A percentile compares a stretch with the other conserved stretches of the same genome.
These are phyloP conservation scores for Siphonodentalium dalli DNA, from an alignment of 2,888 invertebrate species.

Conservation along the genomic window DNA sequence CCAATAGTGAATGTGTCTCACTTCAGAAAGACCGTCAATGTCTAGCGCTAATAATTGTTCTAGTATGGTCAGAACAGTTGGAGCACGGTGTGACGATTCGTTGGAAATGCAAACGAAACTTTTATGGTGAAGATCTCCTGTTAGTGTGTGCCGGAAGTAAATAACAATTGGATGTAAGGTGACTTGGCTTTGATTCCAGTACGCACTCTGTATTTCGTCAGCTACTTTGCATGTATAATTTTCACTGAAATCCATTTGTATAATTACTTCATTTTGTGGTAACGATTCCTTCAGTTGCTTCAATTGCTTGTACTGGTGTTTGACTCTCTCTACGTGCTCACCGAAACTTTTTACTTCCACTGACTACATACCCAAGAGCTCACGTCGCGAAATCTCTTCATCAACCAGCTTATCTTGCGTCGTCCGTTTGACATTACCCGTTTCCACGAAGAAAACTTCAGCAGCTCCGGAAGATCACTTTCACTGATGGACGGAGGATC, in stretches of 20 bases:
- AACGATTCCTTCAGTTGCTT: conserved; percentile 18
- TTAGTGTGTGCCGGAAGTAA: conserved; percentile 8
- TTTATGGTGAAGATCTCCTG: conserved; percentile 16
- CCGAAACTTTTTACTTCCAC: conserved; percentile 9
- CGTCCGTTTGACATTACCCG: conserved; percentile 22
- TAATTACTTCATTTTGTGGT: conserved; percentile 17
- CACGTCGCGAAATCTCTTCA: conserved; percentile 1
- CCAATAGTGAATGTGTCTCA: conserved; percentile 27
- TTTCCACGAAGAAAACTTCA: conserved; percentile 17
- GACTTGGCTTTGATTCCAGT: conserved; percentile 23
- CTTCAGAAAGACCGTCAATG: no score
- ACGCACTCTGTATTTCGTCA: conserved; percentile 28
- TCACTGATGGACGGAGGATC: conserved; percentile 7
- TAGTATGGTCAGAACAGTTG: conserved; percentile 28
- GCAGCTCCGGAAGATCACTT: conserved; percentile 7
- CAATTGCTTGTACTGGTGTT: conserved; percentile 11
- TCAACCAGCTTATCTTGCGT: conserved; percentile 22
- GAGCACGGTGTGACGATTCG: conserved; percentile 26
- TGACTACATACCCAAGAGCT: conserved; percentile 3
- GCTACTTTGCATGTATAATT: conserved; percentile 25
- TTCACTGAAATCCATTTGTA: conserved; percentile 33
- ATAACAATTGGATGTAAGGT: conserved; percentile 27
- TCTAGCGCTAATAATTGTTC: no score
- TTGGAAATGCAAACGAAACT: conserved; percentile 26
- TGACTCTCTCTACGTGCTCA: conserved; percentile 11